Percentiles rank a stretch among this genome's conserved stretches.
Conservation (phyloP, 2,113 vertebrate genomes). For the Lycocorax pyrrhopterus region DNA sequence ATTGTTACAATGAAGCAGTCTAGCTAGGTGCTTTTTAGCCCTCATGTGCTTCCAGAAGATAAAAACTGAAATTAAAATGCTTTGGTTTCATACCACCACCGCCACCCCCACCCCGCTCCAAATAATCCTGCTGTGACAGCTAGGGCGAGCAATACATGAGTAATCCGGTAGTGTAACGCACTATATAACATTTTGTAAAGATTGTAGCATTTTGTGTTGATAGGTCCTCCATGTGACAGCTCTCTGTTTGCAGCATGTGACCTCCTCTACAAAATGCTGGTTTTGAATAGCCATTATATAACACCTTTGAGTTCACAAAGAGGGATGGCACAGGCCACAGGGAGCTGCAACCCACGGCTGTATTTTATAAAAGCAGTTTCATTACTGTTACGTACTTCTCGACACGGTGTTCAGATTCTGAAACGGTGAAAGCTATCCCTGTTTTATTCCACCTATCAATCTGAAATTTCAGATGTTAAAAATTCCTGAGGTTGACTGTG, state of each 20-base stretch:
- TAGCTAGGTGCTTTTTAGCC: not conserved
- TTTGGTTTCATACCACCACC: not conserved
- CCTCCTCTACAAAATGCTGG: not conserved
- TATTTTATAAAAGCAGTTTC: not conserved
- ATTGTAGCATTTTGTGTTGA: not conserved
- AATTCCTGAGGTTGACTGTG: not conserved
- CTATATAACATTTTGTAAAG: not conserved
- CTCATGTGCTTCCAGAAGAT: not conserved
- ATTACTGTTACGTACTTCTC: not conserved
- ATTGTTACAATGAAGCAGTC: not conserved
- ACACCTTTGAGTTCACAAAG: not conserved
- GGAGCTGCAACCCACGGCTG: not conserved
- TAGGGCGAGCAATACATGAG: not conserved
- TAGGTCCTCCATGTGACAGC: not conserved
- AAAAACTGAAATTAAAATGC: not conserved
- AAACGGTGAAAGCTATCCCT: not conserved
- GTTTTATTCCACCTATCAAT: not conserved
- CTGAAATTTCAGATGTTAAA: not conserved
- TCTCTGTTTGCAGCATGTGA: not conserved
- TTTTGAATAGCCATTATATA: not conserved
- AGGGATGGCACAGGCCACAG: not conserved
- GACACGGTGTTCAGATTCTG: not conserved
- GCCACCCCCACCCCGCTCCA: fast-evolving
- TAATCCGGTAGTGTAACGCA: not conserved
- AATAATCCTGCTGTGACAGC: not conserved